Base-by-base conservation (phyloP, 1,140 invertebrate species). In the Formica exsecta region DNA sequence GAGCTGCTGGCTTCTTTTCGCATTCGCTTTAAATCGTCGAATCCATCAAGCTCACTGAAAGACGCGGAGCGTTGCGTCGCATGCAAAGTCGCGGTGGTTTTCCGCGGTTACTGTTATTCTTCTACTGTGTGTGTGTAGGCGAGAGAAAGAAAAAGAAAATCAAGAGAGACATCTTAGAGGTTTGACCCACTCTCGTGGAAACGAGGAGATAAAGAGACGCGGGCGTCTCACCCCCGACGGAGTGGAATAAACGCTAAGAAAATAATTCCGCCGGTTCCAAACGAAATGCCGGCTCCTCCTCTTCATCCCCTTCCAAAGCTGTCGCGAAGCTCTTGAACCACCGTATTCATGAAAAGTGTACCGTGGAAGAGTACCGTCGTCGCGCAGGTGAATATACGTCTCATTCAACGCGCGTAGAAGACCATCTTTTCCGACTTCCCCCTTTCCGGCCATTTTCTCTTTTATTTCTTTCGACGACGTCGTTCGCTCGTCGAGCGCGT, bases 191-290 rank as follows among this genome's bases (percentile, higher is more conserved):
- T 80, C 77, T 70, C 25, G 54, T 29, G 79, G 54, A 83, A 83
- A 83, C 68, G 79, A 74, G 36, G n/a, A 74, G 79, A 83, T 73
- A 74, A 83, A 83, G 79, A 32, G 79, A 74, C 29, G 22, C 66
- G 25, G 51, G 51, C 54, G 7, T 48, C 32, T 51, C 44, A 44
- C 7, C 9, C 36, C 8, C 36, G 25, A 38, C 54, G 38, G 22
- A 41, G n/a, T 51, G 65, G 68, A 83, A 83, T 74, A 83, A 74
- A 83, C 54, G 25, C 36, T 83, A 74, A 83, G 68, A 83, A 83
- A 83, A 85, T 75, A 48, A 77, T 79, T 51, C 41, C 32, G 32
- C 29, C 74, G 41, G 25, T 84, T 62, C 51, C 13, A 83, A 83
- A 62, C 68, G 54, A 83, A 38, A 73, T 48, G 59, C 57, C 8